Evolutionary conservation across 2,888 invertebrate species (phyloP).

Genomic region (Aphrophora alni): DNA sequence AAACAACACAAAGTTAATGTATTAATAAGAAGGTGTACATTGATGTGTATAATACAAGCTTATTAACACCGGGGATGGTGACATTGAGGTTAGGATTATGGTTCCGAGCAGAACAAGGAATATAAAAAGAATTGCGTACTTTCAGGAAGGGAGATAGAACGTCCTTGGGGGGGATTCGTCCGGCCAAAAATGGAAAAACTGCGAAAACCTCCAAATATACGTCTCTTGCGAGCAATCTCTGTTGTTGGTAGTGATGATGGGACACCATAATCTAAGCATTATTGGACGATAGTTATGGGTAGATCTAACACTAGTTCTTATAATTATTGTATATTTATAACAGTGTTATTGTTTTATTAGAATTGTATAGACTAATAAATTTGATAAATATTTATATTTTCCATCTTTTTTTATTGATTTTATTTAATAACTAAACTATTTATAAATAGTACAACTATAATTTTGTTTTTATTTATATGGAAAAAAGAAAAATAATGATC

Average conservation of each 20-base stretch:
- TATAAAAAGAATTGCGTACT: conserved; percentile 64
- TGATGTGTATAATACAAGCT: background rate
- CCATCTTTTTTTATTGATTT: no score
- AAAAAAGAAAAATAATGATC: no score
- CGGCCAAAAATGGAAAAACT: conserved; percentile 77
- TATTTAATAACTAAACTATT: no score
- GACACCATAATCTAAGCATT: conserved; percentile 43
- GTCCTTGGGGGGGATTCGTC: conserved; percentile 58
- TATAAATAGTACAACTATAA: no score
- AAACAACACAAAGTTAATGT: conserved; percentile 17
- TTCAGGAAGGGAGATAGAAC: conserved; percentile 87
- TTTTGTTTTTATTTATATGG: no score
- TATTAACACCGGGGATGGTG: background rate
- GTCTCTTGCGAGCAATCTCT: conserved; percentile 69
- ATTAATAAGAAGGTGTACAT: background rate
- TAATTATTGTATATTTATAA: background rate
- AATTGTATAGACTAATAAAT: no score
- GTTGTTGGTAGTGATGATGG: conserved; percentile 52
- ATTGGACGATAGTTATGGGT: no score
- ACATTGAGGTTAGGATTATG: conserved; percentile 14
- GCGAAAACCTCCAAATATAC: conserved; percentile 82
- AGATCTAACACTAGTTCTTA: background rate
- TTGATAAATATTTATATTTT: no score
- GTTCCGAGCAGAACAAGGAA: conserved; percentile 47
- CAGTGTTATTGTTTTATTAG: no score